Conservation (phyloP, 2,113 vertebrate genomes). For the Upupa epops region DNA sequence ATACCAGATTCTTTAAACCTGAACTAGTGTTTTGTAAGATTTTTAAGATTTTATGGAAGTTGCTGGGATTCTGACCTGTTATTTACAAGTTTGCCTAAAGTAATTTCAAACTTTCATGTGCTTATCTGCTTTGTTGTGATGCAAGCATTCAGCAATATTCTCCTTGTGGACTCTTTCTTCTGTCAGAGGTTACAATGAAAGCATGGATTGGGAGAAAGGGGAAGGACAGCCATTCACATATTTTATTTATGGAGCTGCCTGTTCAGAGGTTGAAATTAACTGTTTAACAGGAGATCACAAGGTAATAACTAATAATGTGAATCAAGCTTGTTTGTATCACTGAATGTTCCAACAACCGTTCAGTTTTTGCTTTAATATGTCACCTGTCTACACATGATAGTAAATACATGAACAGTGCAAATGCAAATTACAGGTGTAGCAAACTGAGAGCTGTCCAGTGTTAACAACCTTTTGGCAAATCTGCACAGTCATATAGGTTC, state of each 20-base stretch:
- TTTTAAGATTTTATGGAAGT: neutral
- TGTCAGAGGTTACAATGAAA: slow-evolving; percentile 78
- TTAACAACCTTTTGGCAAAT: neutral
- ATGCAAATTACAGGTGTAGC: neutral
- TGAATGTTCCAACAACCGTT: neutral
- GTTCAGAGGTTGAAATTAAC: slow-evolving; percentile 90
- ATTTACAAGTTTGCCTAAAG: neutral
- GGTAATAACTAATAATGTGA: slow-evolving; percentile 68
- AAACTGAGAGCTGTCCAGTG: neutral
- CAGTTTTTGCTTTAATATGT: neutral
- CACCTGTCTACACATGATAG: neutral
- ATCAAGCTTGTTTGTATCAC: neutral
- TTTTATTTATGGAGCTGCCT: slow-evolving; percentile 82
- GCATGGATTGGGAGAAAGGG: slow-evolving; percentile 87
- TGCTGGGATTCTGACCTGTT: neutral
- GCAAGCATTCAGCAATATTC: neutral
- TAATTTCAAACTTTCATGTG: neutral
- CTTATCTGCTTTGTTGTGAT: neutral
- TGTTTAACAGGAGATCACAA: slow-evolving; percentile 89
- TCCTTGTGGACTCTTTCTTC: slow-evolving; percentile 4
- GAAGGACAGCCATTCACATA: slow-evolving; percentile 83
- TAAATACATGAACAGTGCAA: neutral
- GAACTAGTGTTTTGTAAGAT: neutral
- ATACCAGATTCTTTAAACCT: neutral
- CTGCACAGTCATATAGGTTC: neutral